A percentile compares a stretch with the other conserved stretches of the same genome.
Evolutionary conservation across 2,113 vertebrate species (phyloP).

Genomic region (Barbus barbus): DNA sequence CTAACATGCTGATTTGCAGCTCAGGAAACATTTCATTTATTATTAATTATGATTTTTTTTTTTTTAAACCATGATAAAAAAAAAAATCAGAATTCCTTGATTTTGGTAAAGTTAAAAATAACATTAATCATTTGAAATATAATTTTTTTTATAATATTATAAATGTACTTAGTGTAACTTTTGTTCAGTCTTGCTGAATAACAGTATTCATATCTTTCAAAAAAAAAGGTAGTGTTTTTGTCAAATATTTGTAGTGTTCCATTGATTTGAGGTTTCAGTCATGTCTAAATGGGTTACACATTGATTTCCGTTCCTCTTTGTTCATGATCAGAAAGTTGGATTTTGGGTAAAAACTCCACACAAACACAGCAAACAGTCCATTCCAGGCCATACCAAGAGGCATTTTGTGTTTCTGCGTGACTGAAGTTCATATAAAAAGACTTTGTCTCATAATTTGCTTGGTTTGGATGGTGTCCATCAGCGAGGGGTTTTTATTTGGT

Average conservation of each 20-base stretch:
- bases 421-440: conserved; percentile 71
- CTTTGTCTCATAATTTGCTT: conserved; percentile 70
- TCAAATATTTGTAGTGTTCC: background rate
- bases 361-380: background rate
- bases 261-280: background rate
- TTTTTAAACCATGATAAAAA: no score
- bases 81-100: background rate
- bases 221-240: background rate
- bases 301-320: background rate
- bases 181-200: background rate
- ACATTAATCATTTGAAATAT: background rate
- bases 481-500: conserved; percentile 62
- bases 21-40: background rate
- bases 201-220: background rate
- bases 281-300: background rate
- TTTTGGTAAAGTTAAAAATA: background rate
- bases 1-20: background rate
- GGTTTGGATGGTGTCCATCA: conserved; percentile 67
- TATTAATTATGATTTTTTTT: background rate
- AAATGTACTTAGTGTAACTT: background rate
- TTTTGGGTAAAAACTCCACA: background rate
- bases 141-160: background rate
- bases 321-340: no score
- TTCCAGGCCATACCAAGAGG: background rate
- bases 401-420: conserved; percentile 65